phyloP scores from a whole-genome alignment of 1,140 invertebrate genomes.

The Pogonomyrmex barbatus region DNA sequence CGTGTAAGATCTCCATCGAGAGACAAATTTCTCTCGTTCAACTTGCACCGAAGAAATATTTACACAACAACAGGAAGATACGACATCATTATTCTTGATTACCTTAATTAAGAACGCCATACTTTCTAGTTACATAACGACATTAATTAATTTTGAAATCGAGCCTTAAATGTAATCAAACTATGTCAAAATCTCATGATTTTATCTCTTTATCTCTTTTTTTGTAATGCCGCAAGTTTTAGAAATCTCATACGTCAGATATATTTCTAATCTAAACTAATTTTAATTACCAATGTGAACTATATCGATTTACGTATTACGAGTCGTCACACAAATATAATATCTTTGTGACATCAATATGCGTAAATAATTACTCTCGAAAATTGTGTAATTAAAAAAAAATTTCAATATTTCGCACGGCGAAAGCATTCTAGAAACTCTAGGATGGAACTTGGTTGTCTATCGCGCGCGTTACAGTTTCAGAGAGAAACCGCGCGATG shows the following conservation, averaged over 20 bases:
- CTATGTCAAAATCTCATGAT: not conserved
- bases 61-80: not conserved
- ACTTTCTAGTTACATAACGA: not conserved
- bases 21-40: not conserved
- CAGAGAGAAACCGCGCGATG: constrained; percentile 22
- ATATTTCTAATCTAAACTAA: not conserved
- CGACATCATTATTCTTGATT: not conserved
- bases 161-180: not conserved
- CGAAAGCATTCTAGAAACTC: not conserved
- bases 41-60: not conserved
- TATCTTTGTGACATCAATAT: not conserved
- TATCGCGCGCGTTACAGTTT: constrained; percentile 36
- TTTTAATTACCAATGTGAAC: not conserved
- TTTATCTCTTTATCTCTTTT: not conserved
- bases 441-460: not conserved
- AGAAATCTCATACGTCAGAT: not conserved
- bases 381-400: not conserved
- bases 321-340: not conserved
- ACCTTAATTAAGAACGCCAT: not conserved
- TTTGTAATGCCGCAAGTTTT: not conserved
- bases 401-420: not conserved
- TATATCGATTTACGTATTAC: not conserved
- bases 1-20: not conserved
- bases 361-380: not conserved
- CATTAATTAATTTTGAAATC: not conserved